Percentiles rank a stretch among this genome's conserved stretches.
Conservation (phyloP, 2,113 vertebrate genomes). For the Erythrocebus patas region DNA sequence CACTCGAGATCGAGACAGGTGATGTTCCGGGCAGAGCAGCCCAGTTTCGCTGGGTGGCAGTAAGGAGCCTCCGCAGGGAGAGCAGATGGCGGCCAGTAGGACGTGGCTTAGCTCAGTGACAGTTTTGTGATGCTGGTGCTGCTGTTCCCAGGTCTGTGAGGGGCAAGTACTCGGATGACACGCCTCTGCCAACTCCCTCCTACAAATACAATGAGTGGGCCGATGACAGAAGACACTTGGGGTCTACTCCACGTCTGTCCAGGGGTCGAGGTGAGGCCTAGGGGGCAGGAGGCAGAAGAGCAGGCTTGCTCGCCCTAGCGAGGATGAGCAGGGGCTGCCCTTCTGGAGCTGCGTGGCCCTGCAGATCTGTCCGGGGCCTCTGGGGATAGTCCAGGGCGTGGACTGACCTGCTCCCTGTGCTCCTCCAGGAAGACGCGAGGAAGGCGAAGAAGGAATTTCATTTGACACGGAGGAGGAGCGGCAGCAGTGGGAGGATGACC, state of each 20-base stretch:
- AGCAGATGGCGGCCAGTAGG: background rate
- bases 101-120: background rate
- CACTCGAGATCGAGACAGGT: constrained; percentile 88
- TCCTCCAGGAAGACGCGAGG: constrained; percentile 86
- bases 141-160: constrained; percentile 88
- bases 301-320: background rate
- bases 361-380: background rate
- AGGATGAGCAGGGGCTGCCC: background rate
- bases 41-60: background rate
- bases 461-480: constrained; percentile 95
- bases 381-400: background rate
- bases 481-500: constrained; percentile 97
- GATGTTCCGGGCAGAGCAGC: constrained; percentile 69
- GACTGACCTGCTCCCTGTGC: background rate
- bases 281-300: background rate
- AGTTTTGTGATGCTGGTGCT: background rate
- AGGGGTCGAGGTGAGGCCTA: constrained; percentile 90
- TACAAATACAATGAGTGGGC: constrained; percentile 99
- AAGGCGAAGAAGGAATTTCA: constrained; percentile 89
- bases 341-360: background rate
- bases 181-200: constrained; percentile 93
- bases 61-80: background rate
- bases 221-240: constrained; percentile 92
- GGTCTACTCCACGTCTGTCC: constrained; percentile 94
- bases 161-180: constrained; percentile 90